Conservation (phyloP, 2,113 vertebrate genomes). For the Mystacornis crossleyi region DNA sequence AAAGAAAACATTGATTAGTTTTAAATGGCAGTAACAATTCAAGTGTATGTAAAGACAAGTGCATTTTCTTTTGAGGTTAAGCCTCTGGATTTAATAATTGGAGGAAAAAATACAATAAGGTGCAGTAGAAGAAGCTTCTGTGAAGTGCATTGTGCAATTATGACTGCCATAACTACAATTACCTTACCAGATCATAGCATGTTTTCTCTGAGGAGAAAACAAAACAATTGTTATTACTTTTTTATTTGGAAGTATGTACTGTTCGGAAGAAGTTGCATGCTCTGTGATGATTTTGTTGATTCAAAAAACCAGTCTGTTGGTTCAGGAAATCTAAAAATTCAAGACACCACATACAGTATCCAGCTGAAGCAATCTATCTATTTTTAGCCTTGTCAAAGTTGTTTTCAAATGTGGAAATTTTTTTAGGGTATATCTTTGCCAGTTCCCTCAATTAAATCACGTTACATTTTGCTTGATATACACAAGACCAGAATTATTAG, state of each 20-base stretch:
- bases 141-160: constrained; percentile 6
- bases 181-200: not conserved
- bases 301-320: not conserved
- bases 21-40: constrained; percentile 68
- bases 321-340: not conserved
- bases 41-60: constrained; percentile 52
- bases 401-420: not conserved
- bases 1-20: constrained; percentile 73
- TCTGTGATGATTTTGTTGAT: not conserved
- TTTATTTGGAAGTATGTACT: not conserved
- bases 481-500: not conserved
- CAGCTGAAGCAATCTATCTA: not conserved
- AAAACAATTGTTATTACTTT: not conserved
- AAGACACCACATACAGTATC: not conserved
- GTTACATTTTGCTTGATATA: not conserved
- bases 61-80: constrained; percentile 40
- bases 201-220: not conserved
- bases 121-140: not conserved
- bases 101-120: constrained; percentile 33
- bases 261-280: not conserved
- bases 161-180: not conserved
- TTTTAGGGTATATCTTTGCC: not conserved
- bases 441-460: not conserved
- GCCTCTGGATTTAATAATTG: constrained; percentile 59
- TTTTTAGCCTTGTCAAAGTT: not conserved